Base-by-base conservation (phyloP, 2,888 invertebrate species). In the Pyrrhia umbra region DNA sequence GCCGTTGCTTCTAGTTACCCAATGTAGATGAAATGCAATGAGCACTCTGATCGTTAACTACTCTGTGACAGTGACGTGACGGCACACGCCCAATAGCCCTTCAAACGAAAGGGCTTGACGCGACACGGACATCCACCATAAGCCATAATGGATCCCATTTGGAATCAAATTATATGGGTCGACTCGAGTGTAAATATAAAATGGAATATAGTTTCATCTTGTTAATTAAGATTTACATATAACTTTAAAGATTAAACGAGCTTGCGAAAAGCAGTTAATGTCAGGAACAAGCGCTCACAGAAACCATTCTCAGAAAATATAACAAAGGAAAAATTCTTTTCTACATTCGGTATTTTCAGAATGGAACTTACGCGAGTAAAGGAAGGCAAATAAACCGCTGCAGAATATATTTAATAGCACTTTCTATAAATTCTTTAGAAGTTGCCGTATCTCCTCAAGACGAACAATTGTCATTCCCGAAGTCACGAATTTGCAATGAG, bases 141-240 rank as follows among this genome's bases (percentile, higher is more conserved):
- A 64, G 42, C 51, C 42, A 43, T 84, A 84, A 86, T 84, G 79
- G 79, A 67, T 60, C 56, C 73, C 80, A 85, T 86, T 86, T 65
- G 60, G 68, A 75, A 77, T 68, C 72, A 79, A 82, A 85, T 85
- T 82, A 83, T 79, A 78, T 68, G 69, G 47, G 68, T 76, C 74
- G 74, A 75, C 69, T 68, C 71, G 67, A 77, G 73, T 71, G 74
- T 75, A 51, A 69, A 73, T 60, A 67, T 77, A 76, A 77, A 81
- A 67, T 59, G 25, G 34, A 62, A 62, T 57, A 60, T 57, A 60
- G 72, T 68, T 67, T 46, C 59, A 52, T 74, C 50, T 64, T 52
- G 65, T 47, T 67, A 45, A 70, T 56, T 81, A 70, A 77, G 62
- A 65, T 49, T 62, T 69, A 76, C 58, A 54, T 67, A 75, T 39